Base-by-base conservation (phyloP, 2,888 invertebrate genomes). In the Helicoverpa assulta region DNA sequence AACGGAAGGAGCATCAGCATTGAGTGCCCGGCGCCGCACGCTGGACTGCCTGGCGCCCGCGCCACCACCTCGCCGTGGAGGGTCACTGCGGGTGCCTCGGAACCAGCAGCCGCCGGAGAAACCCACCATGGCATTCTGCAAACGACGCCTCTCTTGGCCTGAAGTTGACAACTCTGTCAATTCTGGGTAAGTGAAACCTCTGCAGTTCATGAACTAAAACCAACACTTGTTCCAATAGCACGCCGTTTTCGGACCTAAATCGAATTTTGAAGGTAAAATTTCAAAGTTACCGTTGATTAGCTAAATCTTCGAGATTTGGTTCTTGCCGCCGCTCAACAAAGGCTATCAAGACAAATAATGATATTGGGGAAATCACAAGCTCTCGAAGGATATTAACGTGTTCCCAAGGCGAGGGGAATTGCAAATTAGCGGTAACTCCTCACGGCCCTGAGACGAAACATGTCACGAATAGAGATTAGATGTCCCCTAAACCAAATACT, bases 161-260 rank as follows among this genome's bases (percentile, higher is more conserved):
- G 98, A 98, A 92, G 97, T 98, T 70, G 98, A 98, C 91, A 98
- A 97, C 86, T 97, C 98, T 77, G 97, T 98, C 57, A 97, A 97
- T 81, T 98, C 98, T 8, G 98, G 98, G 98, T 98, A 94, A 97
- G 97, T 10, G 14, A 54, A 14, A 10, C 14, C 52, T 43, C 51
- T 51, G 40, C 37, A 61, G 37, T 33, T 56, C 18, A 51, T n/a
- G 1, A 51, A 19, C 6, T 51, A 5, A 16, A 43, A 52, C 19
- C 10, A 2, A 52, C 26, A 26, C 26, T 26, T 21, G 12, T 19
- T 19, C 52, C 12, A 19, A 52, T 21, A 21, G 14, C n/a, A 10
- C 43, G 16, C 47, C 6, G n/a, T 16, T 29, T 19, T 19, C 26
- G 26, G 26, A 26, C 26, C 26, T 26, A 26, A 26, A 26, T 40